A percentile compares a stretch with the other conserved stretches of the same genome.
phyloP scores from a whole-genome alignment of 2,888 invertebrate species.

The Diachrysia chrysitis region DNA sequence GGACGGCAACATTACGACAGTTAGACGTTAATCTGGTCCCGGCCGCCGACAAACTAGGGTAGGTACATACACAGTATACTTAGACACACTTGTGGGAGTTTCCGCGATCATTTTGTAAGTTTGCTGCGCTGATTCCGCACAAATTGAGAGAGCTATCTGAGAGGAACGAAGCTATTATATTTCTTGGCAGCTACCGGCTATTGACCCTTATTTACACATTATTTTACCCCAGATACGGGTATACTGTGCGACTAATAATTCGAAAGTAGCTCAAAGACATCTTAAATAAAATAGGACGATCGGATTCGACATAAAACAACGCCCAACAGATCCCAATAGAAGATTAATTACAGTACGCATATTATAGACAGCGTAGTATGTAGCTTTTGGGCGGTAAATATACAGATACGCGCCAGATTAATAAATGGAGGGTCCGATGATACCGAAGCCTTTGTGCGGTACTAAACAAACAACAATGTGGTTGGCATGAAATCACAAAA shows the following conservation, averaged over 20 bases:
- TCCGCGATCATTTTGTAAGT: constrained; percentile 43
- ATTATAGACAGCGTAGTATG: background rate
- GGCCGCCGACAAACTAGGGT: constrained; percentile 56
- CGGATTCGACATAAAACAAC: constrained; percentile 7
- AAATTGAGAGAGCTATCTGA: constrained; percentile 35
- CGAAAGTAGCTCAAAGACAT: constrained; percentile 14
- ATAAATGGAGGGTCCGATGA: constrained; percentile 13
- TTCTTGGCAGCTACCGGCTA: constrained; percentile 25
- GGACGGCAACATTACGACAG: constrained; percentile 68
- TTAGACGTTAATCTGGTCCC: constrained; percentile 70
- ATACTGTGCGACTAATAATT: constrained; percentile 8
- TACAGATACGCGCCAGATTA: background rate
- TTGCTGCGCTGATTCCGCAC: constrained; percentile 42
- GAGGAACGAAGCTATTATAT: constrained; percentile 43
- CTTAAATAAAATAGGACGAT: constrained; percentile 7
- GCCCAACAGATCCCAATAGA: constrained; percentile 2
- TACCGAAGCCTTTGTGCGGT: constrained; percentile 7
- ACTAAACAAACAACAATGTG: constrained; percentile 23
- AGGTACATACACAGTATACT: constrained; percentile 47
- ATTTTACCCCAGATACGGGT: constrained; percentile 22
- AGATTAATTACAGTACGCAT: constrained; percentile 5
- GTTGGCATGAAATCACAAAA: constrained; percentile 9
- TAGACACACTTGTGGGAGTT: constrained; percentile 50
- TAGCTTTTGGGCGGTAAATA: constrained; percentile 2
- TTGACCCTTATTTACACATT: constrained; percentile 28